These are phyloP conservation scores for Montipora capricornis DNA, from an alignment of 64 coral and sea anemone species.

Conservation along the genomic window DNA sequence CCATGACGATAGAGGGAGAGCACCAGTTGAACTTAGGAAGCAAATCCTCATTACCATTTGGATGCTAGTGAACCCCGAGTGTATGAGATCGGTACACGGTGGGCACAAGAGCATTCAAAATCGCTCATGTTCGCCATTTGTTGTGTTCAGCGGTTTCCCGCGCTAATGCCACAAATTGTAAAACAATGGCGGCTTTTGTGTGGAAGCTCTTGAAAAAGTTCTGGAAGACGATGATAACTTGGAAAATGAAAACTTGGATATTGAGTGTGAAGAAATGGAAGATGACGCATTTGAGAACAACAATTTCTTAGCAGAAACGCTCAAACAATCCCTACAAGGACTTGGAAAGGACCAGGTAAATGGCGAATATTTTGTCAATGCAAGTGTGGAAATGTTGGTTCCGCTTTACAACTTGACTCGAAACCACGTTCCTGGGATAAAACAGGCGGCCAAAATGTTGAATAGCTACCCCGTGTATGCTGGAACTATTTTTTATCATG, in stretches of 20 bases:
- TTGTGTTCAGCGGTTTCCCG: constrained; percentile 28
- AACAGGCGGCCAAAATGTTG: not conserved
- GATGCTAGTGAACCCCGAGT: constrained; percentile 41
- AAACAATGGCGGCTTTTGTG: constrained; percentile 46
- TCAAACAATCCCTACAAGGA: constrained; percentile 28
- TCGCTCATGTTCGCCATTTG: constrained; percentile 27
- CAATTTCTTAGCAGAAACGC: constrained; percentile 27
- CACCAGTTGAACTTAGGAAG: constrained; percentile 49
- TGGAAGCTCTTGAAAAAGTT: not conserved
- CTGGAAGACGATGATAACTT: constrained; percentile 6
- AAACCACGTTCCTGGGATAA: constrained; percentile 19
- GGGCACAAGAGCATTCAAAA: constrained; percentile 3
- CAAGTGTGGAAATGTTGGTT: constrained; percentile 13
- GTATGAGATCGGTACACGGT: constrained; percentile 18
- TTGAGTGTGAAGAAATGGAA: constrained; percentile 25
- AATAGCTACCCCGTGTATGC: constrained; percentile 19
- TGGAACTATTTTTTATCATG: constrained; percentile 5
- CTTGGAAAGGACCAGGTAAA: constrained; percentile 13
- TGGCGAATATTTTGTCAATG: constrained; percentile 32
- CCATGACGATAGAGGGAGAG: constrained; percentile 2
- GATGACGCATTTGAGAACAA: constrained; percentile 4
- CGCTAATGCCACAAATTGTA: not conserved
- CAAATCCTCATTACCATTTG: constrained; percentile 48
- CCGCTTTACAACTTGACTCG: not conserved
- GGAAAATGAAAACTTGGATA: not conserved